phyloP scores from a whole-genome alignment of 1,140 invertebrate species.

The Bombus sibiricus region DNA sequence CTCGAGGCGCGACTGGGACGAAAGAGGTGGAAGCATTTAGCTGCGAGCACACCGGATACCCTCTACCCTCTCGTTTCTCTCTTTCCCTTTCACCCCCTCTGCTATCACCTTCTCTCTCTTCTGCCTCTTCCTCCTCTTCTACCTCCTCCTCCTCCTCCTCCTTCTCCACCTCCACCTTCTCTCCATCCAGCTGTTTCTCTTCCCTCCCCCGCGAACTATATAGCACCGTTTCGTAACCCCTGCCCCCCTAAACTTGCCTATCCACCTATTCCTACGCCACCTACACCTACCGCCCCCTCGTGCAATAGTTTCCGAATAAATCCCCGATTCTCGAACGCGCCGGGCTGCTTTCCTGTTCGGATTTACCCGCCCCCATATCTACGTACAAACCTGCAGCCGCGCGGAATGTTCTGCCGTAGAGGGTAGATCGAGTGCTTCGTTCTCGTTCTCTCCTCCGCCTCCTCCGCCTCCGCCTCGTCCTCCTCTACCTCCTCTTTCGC shows the following conservation, averaged over 20 bases:
- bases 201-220: neutral
- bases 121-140: slow-evolving; percentile 16
- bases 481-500: slow-evolving; percentile 13
- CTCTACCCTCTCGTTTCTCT: slow-evolving; percentile 38
- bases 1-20: slow-evolving; percentile 58
- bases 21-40: slow-evolving; percentile 76
- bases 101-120: neutral
- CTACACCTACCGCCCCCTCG: slow-evolving; percentile 61
- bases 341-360: slow-evolving; percentile 74
- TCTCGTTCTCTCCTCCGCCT: neutral
- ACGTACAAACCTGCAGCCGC: slow-evolving; percentile 66
- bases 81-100: slow-evolving; percentile 14
- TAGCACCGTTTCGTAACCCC: slow-evolving; percentile 17
- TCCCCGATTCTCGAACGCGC: slow-evolving; percentile 78
- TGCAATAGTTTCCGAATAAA: slow-evolving; percentile 82
- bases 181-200: neutral
- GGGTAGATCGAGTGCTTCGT: slow-evolving; percentile 64
- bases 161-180: slow-evolving; percentile 16
- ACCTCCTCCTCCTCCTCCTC: neutral
- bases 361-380: slow-evolving; percentile 75
- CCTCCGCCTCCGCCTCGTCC: neutral
- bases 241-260: slow-evolving; percentile 54
- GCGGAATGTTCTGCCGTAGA: slow-evolving; percentile 64
- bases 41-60: slow-evolving; percentile 63
- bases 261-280: slow-evolving; percentile 54